Evolutionary conservation across 2,113 vertebrate species (phyloP).

Genomic region (Lynx canadensis): DNA sequence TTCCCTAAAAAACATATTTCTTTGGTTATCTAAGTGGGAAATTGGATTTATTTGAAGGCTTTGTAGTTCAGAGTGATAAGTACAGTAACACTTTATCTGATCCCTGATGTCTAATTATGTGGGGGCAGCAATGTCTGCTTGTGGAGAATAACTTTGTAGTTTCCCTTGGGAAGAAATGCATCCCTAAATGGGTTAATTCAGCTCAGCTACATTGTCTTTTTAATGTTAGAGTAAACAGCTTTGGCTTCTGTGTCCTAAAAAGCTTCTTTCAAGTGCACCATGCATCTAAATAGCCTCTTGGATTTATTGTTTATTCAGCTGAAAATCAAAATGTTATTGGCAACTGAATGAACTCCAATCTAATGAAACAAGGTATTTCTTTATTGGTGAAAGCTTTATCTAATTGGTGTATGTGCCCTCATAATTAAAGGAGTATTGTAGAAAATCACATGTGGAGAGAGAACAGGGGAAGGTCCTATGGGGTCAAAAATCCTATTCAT

Average conservation of each 20-base stretch:
- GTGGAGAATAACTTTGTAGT: conserved; percentile 33
- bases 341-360: conserved; percentile 26
- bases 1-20: neutral
- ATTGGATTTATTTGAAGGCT: conserved; percentile 25
- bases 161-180: conserved; percentile 45
- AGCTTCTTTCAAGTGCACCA: conserved; percentile 1
- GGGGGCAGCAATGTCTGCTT: neutral
- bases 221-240: conserved; percentile 41
- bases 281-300: neutral
- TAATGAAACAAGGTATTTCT: conserved; percentile 33
- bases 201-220: conserved; percentile 42
- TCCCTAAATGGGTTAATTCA: conserved; percentile 29
- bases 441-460: conserved; percentile 11
- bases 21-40: conserved; percentile 21
- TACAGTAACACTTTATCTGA: neutral
- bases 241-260: conserved; percentile 42
- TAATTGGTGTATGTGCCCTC: neutral
- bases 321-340: conserved; percentile 47
- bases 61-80: conserved; percentile 46
- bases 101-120: neutral
- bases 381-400: neutral
- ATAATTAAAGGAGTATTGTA: neutral
- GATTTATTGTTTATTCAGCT: conserved; percentile 64
- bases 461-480: neutral
- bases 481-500: neutral